Conservation (phyloP, 2,797 vertebrate species). For the Heliangelus exortis region DNA sequence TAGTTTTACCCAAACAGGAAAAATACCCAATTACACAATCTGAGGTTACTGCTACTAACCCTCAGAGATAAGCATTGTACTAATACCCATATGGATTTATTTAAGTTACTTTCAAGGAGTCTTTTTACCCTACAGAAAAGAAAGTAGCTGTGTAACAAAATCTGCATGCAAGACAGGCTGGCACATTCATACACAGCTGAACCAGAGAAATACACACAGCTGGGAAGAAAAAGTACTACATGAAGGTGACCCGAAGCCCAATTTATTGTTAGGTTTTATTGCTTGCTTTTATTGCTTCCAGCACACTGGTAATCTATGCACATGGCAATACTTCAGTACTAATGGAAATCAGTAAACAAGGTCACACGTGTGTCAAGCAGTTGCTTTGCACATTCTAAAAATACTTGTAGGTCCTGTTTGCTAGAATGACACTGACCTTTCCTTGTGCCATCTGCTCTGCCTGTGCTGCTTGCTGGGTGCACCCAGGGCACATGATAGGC, state of each 20-base stretch:
- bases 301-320: not conserved
- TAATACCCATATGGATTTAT: not conserved
- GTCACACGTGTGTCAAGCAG: not conserved
- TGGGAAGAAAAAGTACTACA: not conserved
- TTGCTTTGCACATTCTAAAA: not conserved
- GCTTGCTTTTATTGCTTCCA: conserved; percentile 20
- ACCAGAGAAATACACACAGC: not conserved
- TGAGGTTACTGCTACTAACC: not conserved
- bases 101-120: not conserved
- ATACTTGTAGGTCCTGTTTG: not conserved
- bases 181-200: not conserved
- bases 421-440: not conserved
- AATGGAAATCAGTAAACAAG: conserved; percentile 26
- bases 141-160: not conserved
- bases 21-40: not conserved
- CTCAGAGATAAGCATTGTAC: not conserved
- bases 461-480: not conserved
- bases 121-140: not conserved
- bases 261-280: conserved; percentile 14
- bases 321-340: not conserved
- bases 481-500: not conserved
- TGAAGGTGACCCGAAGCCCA: not conserved
- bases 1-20: not conserved
- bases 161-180: not conserved
- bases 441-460: fast-evolving